Evolutionary conservation across 2,888 invertebrate species (phyloP).

Genomic region (Ophraella communa): DNA sequence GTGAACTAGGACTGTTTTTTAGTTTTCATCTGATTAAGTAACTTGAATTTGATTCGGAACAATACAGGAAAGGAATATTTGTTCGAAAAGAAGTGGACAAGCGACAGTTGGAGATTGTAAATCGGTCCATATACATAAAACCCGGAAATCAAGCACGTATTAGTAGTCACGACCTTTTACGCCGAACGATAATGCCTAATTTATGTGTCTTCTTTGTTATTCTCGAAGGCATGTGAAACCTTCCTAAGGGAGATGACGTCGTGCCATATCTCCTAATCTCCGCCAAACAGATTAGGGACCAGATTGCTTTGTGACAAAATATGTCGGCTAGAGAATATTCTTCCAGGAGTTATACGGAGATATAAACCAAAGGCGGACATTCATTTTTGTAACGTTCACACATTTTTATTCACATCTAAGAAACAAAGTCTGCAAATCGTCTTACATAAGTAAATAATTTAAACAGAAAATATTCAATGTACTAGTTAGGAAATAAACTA

Average conservation of each 20-base stretch:
- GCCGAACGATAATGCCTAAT: conserved; percentile 49
- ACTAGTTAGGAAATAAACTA: no score
- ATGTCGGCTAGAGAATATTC: conserved; percentile 24
- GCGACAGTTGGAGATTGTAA: conserved; percentile 11
- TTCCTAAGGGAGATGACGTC: conserved; percentile 49
- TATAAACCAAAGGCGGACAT: neutral
- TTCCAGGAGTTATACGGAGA: conserved; percentile 11
- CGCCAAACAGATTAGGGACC: conserved; percentile 46
- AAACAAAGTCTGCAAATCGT: no score
- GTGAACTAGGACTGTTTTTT: no score
- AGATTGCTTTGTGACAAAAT: conserved; percentile 33
- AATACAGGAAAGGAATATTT: no score
- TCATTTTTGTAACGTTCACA: no score
- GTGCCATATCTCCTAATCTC: conserved; percentile 57
- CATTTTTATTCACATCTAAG: no score
- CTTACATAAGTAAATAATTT: no score
- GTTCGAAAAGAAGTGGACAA: conserved; percentile 5
- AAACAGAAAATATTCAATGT: no score
- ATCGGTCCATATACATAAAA: conserved; percentile 14
- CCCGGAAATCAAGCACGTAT: conserved; percentile 39
- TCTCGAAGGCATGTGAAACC: conserved; percentile 50
- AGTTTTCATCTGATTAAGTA: no score
- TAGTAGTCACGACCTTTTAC: conserved; percentile 43
- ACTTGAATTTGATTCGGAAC: no score
- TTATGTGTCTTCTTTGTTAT: conserved; percentile 51